phyloP scores from a whole-genome alignment of 2,113 vertebrate genomes.

The Apteryx owenii region DNA sequence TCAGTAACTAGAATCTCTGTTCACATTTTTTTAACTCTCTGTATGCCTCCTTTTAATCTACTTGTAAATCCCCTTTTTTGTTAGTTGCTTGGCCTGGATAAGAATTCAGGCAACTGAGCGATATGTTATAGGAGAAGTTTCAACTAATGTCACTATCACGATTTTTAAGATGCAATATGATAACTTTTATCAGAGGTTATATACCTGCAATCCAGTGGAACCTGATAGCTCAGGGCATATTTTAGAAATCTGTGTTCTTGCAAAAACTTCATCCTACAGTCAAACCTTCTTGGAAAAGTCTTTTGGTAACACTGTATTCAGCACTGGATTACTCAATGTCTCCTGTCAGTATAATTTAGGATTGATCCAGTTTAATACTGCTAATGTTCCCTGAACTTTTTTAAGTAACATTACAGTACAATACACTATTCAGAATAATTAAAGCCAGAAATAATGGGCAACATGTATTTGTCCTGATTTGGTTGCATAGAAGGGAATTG shows the following conservation, averaged over 20 bases:
- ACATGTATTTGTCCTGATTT: not conserved
- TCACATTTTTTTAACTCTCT: not conserved
- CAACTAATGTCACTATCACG: not conserved
- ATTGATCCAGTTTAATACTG: constrained; percentile 15
- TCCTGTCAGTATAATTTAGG: constrained; percentile 40
- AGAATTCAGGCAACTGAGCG: not conserved
- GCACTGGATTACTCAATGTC: not conserved
- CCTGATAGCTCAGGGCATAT: not conserved
- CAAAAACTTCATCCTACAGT: not conserved
- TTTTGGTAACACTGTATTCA: not conserved
- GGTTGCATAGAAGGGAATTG: constrained; percentile 8
- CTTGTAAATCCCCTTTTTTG: not conserved
- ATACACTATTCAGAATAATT: constrained; percentile 16
- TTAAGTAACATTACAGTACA: constrained; percentile 11
- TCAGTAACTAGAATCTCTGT: not conserved
- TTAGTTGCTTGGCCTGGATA: not conserved
- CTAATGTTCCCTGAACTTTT: constrained; percentile 26
- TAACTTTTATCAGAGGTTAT: not conserved
- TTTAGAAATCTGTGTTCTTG: not conserved
- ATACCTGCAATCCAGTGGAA: not conserved
- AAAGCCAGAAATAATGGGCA: constrained; percentile 60
- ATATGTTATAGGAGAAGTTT: not conserved
- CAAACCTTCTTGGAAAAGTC: not conserved
- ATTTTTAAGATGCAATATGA: not conserved
- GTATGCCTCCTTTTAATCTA: not conserved